These are phyloP conservation scores for Polietes domitor DNA, from an alignment of 2,888 invertebrate genomes.

Conservation along the genomic window DNA sequence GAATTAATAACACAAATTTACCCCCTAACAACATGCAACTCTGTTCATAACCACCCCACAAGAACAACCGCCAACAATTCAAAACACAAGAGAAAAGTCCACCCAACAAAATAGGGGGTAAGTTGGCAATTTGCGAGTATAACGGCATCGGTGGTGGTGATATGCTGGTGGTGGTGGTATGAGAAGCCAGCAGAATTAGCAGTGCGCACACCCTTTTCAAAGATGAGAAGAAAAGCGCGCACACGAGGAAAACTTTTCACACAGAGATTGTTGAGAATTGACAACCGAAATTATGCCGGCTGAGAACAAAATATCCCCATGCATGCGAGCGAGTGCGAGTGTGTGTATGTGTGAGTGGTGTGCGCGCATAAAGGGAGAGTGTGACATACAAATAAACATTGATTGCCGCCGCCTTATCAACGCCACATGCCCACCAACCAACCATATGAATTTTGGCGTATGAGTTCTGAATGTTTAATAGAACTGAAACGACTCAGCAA, in stretches of 20 bases:
- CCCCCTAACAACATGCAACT: constrained; percentile 11
- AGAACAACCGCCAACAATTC: neutral
- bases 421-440: constrained; percentile 13
- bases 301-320: constrained; percentile 2
- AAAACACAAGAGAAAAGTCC: neutral
- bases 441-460: constrained; percentile 43
- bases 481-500: constrained; percentile 35
- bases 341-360: neutral
- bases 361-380: neutral
- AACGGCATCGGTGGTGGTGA: constrained; percentile 14
- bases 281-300: neutral
- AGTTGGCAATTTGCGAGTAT: constrained; percentile 32
- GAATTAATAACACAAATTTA: neutral
- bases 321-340: neutral
- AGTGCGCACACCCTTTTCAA: constrained; percentile 40
- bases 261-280: constrained; percentile 29
- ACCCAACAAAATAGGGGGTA: neutral
- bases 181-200: neutral
- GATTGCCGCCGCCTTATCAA: constrained; percentile 51
- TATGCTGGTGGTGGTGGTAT: neutral
- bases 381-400: neutral
- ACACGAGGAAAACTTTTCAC: constrained; percentile 40
- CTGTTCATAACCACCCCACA: neutral
- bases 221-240: neutral
- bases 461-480: constrained; percentile 58